A percentile compares a stretch with the other conserved stretches of the same genome.
phyloP scores from a whole-genome alignment of 1,140 invertebrate species.

The Chironomus tepperi region DNA sequence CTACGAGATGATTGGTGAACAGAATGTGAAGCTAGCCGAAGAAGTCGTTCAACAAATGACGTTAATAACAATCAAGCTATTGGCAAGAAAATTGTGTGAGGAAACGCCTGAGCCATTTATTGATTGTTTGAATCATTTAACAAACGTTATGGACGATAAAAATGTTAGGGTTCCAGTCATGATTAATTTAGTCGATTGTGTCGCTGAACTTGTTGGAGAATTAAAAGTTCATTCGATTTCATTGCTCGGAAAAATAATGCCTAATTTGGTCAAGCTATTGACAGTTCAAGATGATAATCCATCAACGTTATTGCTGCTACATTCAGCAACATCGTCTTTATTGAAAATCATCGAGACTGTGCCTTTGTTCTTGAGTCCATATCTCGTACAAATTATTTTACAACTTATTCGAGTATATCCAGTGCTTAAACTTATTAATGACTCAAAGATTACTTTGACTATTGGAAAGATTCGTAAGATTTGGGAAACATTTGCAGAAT shows the following conservation, averaged over 20 bases:
- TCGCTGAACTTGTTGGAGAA: conserved; percentile 67
- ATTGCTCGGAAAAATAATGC: conserved; percentile 67
- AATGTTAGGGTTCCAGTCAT: conserved; percentile 57
- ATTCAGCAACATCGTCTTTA: conserved; percentile 62
- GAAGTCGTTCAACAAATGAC: conserved; percentile 70
- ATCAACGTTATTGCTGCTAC: conserved; percentile 44
- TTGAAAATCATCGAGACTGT: conserved; percentile 73
- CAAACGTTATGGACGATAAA: conserved; percentile 48
- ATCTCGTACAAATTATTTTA: conserved; percentile 63
- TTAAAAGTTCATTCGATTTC: conserved; percentile 64
- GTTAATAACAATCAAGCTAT: conserved; percentile 68
- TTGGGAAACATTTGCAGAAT: conserved; percentile 55
- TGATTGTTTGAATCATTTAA: conserved; percentile 51
- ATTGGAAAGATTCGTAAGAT: conserved; percentile 50
- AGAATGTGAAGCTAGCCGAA: conserved; percentile 43
- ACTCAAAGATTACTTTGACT: conserved; percentile 42
- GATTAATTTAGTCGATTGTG: conserved; percentile 65
- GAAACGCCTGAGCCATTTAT: conserved; percentile 56
- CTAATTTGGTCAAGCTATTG: conserved; percentile 57
- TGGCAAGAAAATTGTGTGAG: conserved; percentile 58
- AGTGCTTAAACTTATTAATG: conserved; percentile 26
- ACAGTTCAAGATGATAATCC: conserved; percentile 42
- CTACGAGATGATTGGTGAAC: conserved; percentile 46
- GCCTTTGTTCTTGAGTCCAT: conserved; percentile 72
- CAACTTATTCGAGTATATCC: conserved; percentile 50